Conservation (phyloP, 2,888 invertebrate genomes). For the Scaptomyza flava region DNA sequence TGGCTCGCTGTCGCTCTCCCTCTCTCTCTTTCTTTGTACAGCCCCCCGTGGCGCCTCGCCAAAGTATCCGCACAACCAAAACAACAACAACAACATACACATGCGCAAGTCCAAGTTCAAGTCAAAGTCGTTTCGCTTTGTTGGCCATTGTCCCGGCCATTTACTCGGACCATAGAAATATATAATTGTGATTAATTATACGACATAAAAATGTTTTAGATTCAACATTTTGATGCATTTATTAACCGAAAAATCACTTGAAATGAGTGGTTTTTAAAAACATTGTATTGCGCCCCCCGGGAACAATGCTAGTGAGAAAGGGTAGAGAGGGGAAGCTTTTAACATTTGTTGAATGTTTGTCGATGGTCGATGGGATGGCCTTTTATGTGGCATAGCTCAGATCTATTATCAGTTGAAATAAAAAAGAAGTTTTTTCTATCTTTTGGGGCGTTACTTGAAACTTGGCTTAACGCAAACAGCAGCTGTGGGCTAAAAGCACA, state of each 20-base stretch:
- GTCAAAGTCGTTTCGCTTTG: slow-evolving; percentile 72
- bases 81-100: slow-evolving; percentile 7
- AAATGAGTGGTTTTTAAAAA: slow-evolving; percentile 68
- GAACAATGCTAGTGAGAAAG: slow-evolving; percentile 9
- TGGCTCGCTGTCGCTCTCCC: slow-evolving; percentile 29
- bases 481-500: slow-evolving; percentile 25
- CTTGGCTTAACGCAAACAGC: slow-evolving; percentile 27
- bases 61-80: slow-evolving; percentile 36
- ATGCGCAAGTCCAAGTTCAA: slow-evolving; percentile 37
- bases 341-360: slow-evolving; percentile 27
- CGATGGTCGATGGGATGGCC: slow-evolving; percentile 33
- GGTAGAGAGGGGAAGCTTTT: not conserved
- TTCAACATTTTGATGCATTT: slow-evolving; percentile 78
- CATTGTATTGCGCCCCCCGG: slow-evolving; percentile 38
- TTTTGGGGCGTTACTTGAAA: slow-evolving; percentile 36
- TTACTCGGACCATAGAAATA: slow-evolving; percentile 73
- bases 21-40: slow-evolving; percentile 12
- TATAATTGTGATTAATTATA: slow-evolving; percentile 80
- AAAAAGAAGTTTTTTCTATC: slow-evolving; percentile 52
- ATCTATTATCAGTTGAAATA: slow-evolving; percentile 71
- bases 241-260: slow-evolving; percentile 76
- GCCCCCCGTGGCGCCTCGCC: slow-evolving; percentile 70
- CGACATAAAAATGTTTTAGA: slow-evolving; percentile 78
- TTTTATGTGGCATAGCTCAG: slow-evolving; percentile 18
- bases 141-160: slow-evolving; percentile 75